A percentile compares a stretch with the other conserved stretches of the same genome.
Conservation (phyloP, 1,140 invertebrate genomes). For the Atta texana region DNA sequence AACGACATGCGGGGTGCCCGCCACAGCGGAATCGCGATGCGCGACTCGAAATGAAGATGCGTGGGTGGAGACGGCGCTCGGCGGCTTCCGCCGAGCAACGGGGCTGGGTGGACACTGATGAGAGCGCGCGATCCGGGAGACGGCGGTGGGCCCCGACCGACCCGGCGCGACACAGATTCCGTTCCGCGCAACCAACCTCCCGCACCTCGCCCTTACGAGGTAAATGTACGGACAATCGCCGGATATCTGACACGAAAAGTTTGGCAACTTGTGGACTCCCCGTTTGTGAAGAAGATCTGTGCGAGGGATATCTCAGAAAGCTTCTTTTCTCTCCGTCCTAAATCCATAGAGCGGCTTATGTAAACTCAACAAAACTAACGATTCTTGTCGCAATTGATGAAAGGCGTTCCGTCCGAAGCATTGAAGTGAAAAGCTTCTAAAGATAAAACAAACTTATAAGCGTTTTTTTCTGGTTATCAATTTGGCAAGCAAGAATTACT, state of each 20-base stretch:
- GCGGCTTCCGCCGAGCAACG: constrained; percentile 55
- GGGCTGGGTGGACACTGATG: constrained; percentile 75
- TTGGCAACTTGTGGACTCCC: background rate
- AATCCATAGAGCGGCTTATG: background rate
- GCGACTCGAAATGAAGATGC: constrained; percentile 22
- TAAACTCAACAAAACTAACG: background rate
- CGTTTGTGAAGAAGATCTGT: background rate
- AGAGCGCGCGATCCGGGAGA: constrained; percentile 54
- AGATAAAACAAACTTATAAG: background rate
- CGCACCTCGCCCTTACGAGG: constrained; percentile 12
- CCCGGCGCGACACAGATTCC: constrained; percentile 78
- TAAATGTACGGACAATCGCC: constrained; percentile 29
- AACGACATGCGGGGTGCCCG: background rate
- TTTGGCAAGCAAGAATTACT: background rate
- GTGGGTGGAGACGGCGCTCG: constrained; percentile 16
- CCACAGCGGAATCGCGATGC: constrained; percentile 33
- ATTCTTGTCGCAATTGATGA: background rate
- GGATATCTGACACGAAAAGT: constrained; percentile 1
- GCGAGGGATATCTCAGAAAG: background rate
- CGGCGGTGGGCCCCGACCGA: constrained; percentile 27
- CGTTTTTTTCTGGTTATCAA: background rate
- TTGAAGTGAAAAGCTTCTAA: background rate
- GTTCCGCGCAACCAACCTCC: constrained; percentile 35
- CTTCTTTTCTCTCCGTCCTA: background rate
- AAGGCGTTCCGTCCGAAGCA: background rate